Percentiles rank a stretch among this genome's conserved stretches.
phyloP scores from a whole-genome alignment of 1,140 invertebrate genomes.

The Pseudomyrmex gracilis region DNA sequence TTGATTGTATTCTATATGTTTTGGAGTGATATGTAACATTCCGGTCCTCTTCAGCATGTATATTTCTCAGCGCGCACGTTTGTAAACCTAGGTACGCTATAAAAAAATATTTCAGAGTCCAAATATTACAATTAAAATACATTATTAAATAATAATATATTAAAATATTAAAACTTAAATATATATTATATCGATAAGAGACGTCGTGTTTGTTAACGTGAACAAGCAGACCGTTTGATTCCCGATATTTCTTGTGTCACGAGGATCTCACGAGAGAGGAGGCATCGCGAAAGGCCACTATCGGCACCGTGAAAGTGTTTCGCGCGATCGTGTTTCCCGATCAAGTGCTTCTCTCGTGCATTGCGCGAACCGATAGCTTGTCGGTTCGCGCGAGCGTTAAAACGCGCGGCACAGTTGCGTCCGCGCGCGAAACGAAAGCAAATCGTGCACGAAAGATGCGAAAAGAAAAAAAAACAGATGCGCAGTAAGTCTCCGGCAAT shows the following conservation, averaged over 20 bases:
- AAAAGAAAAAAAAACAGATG: not conserved
- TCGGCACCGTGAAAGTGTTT: constrained; percentile 69
- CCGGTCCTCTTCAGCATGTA: no score
- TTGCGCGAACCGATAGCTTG: constrained; percentile 13
- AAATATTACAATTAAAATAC: no score
- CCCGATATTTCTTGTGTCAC: constrained; percentile 41
- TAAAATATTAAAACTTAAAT: no score
- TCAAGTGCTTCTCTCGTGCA: constrained; percentile 1
- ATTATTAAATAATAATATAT: no score
- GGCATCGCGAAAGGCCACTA: constrained; percentile 66
- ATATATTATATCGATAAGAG: constrained; percentile 9
- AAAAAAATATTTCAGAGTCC: no score
- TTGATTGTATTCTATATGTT: no score
- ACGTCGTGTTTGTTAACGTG: constrained; percentile 8
- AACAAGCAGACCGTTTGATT: constrained; percentile 45
- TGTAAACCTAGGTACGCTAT: no score
- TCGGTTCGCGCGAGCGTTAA: constrained; percentile 2
- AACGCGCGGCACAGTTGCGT: not conserved
- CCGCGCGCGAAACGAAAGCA: constrained; percentile 60
- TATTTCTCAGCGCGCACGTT: no score
- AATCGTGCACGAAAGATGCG: constrained; percentile 37
- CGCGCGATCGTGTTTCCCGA: constrained; percentile 57
- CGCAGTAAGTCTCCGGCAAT: constrained; percentile 17
- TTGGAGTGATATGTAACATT: no score
- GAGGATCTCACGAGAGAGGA: constrained; percentile 63